Conservation (phyloP, 1,140 invertebrate genomes). For the Pseudobourletiella spinata region DNA sequence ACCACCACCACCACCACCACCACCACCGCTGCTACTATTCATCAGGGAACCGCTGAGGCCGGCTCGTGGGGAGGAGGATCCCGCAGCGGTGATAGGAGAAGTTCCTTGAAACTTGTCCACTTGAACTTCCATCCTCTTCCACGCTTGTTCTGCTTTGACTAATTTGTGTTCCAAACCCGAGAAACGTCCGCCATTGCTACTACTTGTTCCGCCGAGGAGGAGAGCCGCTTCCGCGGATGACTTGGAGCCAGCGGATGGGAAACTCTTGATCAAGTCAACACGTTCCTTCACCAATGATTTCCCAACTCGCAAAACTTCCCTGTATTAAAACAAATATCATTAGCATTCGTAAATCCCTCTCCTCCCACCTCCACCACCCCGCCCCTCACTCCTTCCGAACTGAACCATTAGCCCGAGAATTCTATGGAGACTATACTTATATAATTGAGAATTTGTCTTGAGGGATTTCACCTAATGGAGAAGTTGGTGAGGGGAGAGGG, state of each 20-base stretch:
- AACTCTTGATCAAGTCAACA: conserved; percentile 33
- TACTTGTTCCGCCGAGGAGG: conserved; percentile 18
- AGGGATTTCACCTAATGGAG: too few relatives aligned
- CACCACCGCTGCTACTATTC: too few relatives aligned
- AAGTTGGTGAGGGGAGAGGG: too few relatives aligned
- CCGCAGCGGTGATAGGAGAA: background rate
- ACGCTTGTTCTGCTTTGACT: conserved; percentile 28
- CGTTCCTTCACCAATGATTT: conserved; percentile 34
- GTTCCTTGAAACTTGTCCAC: background rate
- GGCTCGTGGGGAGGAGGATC: too few relatives aligned
- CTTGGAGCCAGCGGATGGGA: conserved; percentile 20
- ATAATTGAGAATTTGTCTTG: too few relatives aligned
- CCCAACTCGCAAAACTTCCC: conserved; percentile 28
- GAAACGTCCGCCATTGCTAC: conserved; percentile 25
- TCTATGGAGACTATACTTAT: too few relatives aligned
- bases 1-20: too few relatives aligned
- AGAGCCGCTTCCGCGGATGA: conserved; percentile 14
- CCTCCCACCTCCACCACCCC: too few relatives aligned
- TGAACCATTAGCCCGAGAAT: too few relatives aligned
- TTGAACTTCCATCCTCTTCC: conserved; percentile 23
- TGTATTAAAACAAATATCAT: conserved; percentile 9
- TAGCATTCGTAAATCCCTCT: too few relatives aligned
- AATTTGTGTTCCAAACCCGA: conserved; percentile 33
- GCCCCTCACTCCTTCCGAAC: too few relatives aligned
- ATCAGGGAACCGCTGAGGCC: too few relatives aligned